A percentile compares a stretch with the other conserved stretches of the same genome.
phyloP scores from a whole-genome alignment of 2,797 vertebrate genomes.

The Myioborus melanocephalus region DNA sequence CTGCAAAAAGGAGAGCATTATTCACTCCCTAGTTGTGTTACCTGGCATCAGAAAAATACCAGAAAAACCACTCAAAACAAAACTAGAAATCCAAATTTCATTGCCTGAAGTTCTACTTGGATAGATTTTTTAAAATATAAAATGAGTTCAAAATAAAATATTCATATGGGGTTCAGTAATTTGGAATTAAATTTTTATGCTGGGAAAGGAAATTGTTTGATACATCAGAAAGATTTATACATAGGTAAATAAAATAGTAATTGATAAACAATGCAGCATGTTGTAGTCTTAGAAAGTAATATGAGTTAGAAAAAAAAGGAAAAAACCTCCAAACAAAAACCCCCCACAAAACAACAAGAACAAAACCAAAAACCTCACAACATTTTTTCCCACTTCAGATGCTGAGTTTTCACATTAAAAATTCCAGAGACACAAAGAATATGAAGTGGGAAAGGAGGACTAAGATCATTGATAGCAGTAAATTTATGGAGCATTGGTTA shows the following conservation, averaged over 20 bases:
- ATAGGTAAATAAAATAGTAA: background rate
- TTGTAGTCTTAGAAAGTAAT: background rate
- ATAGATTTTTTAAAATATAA: background rate
- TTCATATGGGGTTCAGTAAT: background rate
- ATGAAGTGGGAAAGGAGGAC: background rate
- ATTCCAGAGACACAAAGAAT: background rate
- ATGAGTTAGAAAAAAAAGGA: background rate
- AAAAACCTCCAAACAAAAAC: background rate
- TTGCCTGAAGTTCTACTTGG: background rate
- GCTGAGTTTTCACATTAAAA: background rate
- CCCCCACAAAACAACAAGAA: rapidly evolving
- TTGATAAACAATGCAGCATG: background rate
- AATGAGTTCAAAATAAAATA: background rate
- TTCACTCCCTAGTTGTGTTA: background rate
- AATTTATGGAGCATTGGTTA: background rate
- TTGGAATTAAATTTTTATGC: background rate
- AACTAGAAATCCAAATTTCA: background rate
- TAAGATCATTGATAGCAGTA: background rate
- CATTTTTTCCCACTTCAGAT: background rate
- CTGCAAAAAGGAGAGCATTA: background rate
- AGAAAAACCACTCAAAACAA: background rate
- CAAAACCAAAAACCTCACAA: background rate
- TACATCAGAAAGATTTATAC: background rate
- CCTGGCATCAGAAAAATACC: background rate
- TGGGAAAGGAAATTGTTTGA: background rate